phyloP scores from a whole-genome alignment of 2,113 vertebrate genomes.

The Catharus bicknelli region DNA sequence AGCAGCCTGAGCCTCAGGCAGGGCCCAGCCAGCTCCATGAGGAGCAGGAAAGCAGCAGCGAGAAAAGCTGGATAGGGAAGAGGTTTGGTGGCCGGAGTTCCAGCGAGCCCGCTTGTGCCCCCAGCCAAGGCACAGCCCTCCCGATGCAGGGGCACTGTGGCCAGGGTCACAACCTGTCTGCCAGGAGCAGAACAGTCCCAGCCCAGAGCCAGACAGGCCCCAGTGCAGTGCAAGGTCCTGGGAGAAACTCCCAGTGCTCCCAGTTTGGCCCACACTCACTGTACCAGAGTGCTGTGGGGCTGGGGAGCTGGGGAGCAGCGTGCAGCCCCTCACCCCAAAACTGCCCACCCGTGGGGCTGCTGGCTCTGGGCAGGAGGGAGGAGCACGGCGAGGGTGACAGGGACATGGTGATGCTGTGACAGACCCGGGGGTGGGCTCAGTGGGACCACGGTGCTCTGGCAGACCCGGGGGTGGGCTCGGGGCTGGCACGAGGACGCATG shows the following conservation, averaged over 20 bases:
- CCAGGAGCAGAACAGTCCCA: background rate
- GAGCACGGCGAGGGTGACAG: accelerated
- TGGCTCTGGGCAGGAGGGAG: background rate
- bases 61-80: background rate
- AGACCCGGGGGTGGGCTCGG: slow-evolving; percentile 48
- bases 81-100: background rate
- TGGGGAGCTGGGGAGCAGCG: accelerated
- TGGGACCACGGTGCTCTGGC: background rate
- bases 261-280: accelerated
- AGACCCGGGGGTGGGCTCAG: no score
- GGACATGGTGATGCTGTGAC: no score
- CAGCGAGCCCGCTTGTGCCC: accelerated
- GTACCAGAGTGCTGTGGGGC: accelerated
- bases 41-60: background rate
- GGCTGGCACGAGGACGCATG: slow-evolving; percentile 34
- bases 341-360: background rate
- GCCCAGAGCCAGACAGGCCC: accelerated
- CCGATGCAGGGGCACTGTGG: accelerated
- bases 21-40: background rate
- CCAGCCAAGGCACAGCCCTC: background rate
- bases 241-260: background rate
- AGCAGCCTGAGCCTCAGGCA: accelerated
- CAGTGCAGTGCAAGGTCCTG: accelerated
- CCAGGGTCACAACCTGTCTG: accelerated
- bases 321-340: accelerated